Percentiles rank a stretch among this genome's conserved stretches.
phyloP scores from a whole-genome alignment of 2,888 invertebrate species.

The Rhagonycha fulva region DNA sequence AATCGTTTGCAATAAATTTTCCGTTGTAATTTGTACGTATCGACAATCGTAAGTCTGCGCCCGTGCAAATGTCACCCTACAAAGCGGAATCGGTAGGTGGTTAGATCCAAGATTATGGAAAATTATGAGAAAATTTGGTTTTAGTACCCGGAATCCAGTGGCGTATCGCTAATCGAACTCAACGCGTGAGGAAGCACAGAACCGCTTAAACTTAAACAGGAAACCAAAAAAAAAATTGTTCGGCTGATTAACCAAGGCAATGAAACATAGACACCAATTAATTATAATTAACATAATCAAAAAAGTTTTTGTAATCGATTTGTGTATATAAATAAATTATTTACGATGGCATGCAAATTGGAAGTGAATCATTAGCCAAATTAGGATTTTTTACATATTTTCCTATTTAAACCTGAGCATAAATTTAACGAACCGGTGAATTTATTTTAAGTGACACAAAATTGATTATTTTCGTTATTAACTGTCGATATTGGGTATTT shows the following conservation, averaged over 20 bases:
- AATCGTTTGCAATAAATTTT: slow-evolving; percentile 20
- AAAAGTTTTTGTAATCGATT: not conserved
- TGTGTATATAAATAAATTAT: not conserved
- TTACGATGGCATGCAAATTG: not conserved
- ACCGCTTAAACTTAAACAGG: not conserved
- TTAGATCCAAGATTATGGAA: slow-evolving; percentile 16
- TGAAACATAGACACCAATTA: not conserved
- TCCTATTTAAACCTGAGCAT: not conserved
- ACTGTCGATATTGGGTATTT: not conserved
- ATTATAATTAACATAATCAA: not conserved
- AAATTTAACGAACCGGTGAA: not conserved
- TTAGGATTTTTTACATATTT: not conserved
- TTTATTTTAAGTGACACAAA: not conserved
- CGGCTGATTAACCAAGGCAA: not conserved
- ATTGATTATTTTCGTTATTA: not conserved
- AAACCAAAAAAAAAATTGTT: not conserved
- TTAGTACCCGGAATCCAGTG: not conserved
- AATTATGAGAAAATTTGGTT: slow-evolving; percentile 17
- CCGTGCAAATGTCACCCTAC: slow-evolving; percentile 6
- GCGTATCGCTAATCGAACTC: not conserved
- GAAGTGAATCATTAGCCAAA: not conserved
- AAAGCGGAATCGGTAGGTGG: slow-evolving; percentile 9
- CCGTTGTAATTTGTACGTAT: slow-evolving; percentile 1
- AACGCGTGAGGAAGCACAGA: not conserved
- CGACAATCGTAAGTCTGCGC: slow-evolving; percentile 21